These are phyloP conservation scores for Spinus pinus DNA, from an alignment of 2,797 vertebrate genomes.

Conservation along the genomic window DNA sequence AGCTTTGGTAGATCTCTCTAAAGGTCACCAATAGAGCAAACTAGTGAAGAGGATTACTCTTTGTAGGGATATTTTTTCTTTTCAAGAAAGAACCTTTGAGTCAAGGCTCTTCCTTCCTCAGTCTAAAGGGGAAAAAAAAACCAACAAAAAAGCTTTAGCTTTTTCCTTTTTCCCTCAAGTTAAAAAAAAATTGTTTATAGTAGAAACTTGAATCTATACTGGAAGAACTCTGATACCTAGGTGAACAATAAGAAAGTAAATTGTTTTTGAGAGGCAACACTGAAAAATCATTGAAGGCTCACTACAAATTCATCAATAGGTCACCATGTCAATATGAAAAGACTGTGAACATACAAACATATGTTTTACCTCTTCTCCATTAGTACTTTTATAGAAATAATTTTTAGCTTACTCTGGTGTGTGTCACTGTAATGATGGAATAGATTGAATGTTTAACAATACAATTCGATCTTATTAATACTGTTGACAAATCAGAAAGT, in stretches of 20 bases:
- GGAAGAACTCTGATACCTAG: not conserved
- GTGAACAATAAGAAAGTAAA: not conserved
- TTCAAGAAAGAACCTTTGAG: constrained; percentile 1
- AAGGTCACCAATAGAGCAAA: constrained; percentile 69
- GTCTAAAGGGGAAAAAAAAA: accelerated
- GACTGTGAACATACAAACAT: not conserved
- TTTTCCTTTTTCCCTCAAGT: not conserved
- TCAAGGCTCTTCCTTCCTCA: not conserved
- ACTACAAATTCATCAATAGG: not conserved
- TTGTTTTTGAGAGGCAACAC: not conserved
- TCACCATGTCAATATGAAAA: not conserved
- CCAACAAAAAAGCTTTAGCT: not conserved
- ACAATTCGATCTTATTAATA: not conserved
- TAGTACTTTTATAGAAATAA: not conserved
- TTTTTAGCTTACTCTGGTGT: not conserved
- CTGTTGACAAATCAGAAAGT: not conserved
- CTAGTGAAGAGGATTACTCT: constrained; percentile 51
- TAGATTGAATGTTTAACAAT: not conserved
- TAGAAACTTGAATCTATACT: not conserved
- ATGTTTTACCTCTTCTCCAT: not conserved
- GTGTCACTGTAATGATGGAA: not conserved
- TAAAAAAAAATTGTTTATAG: not conserved
- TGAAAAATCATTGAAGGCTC: not conserved
- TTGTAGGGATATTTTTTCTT: not conserved
- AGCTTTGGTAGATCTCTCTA: constrained; percentile 65